Evolutionary conservation across 2,113 vertebrate species (phyloP), one percentile per base, ranked within the genome.

Genomic region (Prolemur simus): DNA sequence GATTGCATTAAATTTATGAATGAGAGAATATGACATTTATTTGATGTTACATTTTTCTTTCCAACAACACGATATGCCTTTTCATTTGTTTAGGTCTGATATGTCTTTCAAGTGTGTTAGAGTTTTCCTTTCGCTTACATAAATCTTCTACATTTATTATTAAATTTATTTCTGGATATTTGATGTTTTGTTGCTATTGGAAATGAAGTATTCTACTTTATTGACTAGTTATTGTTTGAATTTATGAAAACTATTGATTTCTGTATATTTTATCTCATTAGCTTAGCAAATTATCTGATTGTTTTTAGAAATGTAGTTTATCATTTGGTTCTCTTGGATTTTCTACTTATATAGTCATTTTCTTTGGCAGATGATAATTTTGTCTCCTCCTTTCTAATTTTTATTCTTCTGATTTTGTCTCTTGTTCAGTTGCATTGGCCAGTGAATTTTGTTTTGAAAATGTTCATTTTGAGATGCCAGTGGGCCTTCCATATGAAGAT

Each of bases 291-390:
- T 83, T 64, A 37, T 87, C 68, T 56, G 49, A 54, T 29, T 47
- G 39, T 71, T 87, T 83, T 66, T 69, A n/a, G 89, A 68, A 91
- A 71, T 0, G 3, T 9, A 42, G 12, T 13, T 73, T 92, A 78
- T 89, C 34, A 64, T 25, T 85, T 54, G 54, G 29, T 80, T 52
- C 37, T 95, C 56, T 66, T 85, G 8, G 39, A n/a, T 92, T 85
- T 89, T 95, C 78, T 47, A 49, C 63, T 64, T 77, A 47, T 11
- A 47, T 0, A 47, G 78, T 85, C 39, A 80, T 92, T 92, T 95
- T 95, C 37, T 89, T 96, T 73, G 78, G 71, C 54, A 74, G 37
- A 32, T 66, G 63, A 64, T 92, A 54, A 66, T 78, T 95, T 85
- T n/a, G 21, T 89, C 63, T 86, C 49, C 34, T 45, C 47, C 54